phyloP scores from a whole-genome alignment of 2,888 invertebrate species.

The Calameuta idolon region DNA sequence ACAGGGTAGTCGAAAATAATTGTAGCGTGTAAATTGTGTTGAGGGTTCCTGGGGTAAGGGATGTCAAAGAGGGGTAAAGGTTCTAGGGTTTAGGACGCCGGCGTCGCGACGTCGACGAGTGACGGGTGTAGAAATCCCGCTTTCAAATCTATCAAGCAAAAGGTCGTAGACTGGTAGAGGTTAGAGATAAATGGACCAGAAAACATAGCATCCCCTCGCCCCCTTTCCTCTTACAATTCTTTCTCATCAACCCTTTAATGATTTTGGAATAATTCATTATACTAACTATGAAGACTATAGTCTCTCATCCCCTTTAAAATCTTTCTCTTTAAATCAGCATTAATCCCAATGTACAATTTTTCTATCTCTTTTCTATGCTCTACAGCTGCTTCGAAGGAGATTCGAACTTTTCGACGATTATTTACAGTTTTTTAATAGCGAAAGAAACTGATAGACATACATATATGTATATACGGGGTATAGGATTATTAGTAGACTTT shows the following conservation, averaged over 20 bases:
- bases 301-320: background rate
- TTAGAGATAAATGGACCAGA: conserved; percentile 47
- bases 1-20: conserved; percentile 35
- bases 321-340: background rate
- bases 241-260: conserved; percentile 38
- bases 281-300: background rate
- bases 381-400: background rate
- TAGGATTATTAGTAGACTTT: background rate
- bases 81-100: background rate
- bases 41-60: conserved; percentile 12
- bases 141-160: conserved; percentile 4
- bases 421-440: background rate
- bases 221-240: background rate
- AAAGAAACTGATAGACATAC: background rate
- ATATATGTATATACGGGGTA: background rate
- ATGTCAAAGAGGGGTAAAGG: conserved; percentile 1
- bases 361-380: background rate
- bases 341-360: background rate
- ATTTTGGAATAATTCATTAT: conserved; percentile 37
- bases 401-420: background rate
- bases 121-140: background rate
- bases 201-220: conserved; percentile 41
- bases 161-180: conserved; percentile 10
- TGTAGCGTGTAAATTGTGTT: conserved; percentile 48
- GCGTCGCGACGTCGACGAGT: background rate